These are phyloP conservation scores for Cherax quadricarinatus DNA, from an alignment of 1,140 invertebrate species.

Conservation along the genomic window DNA sequence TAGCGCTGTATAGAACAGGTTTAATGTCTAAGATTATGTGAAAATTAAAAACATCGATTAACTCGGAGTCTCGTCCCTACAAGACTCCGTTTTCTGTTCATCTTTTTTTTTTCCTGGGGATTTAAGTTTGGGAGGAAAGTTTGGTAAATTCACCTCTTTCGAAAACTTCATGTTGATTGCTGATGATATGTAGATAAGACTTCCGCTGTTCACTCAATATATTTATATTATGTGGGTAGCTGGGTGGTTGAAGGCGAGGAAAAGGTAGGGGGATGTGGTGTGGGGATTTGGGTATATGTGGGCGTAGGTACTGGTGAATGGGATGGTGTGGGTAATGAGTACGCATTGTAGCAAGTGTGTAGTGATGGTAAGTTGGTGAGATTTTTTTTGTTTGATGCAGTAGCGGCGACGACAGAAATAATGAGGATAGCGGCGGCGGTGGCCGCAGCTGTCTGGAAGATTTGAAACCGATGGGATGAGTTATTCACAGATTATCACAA, in stretches of 20 bases:
- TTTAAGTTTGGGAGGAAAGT: background rate
- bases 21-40: constrained; percentile 42
- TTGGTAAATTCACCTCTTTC: background rate
- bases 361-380: background rate
- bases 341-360: no score
- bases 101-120: background rate
- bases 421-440: no score
- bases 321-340: background rate
- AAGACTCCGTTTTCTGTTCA: background rate
- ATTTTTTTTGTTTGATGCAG: background rate
- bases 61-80: background rate
- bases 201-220: constrained; percentile 42
- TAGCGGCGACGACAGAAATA: no score
- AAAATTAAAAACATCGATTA: constrained; percentile 36
- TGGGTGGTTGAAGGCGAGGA: background rate
- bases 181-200: constrained; percentile 53
- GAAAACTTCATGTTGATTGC: constrained; percentile 31
- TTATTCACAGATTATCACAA: no score
- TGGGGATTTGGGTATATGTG: background rate
- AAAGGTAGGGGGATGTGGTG: background rate
- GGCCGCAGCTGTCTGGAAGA: no score
- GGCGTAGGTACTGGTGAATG: background rate
- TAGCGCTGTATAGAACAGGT: constrained; percentile 27
- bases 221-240: constrained; percentile 29
- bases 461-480: no score